Evolutionary conservation across 2,113 vertebrate species (phyloP).

Genomic region (Cyrtonyx montezumae): DNA sequence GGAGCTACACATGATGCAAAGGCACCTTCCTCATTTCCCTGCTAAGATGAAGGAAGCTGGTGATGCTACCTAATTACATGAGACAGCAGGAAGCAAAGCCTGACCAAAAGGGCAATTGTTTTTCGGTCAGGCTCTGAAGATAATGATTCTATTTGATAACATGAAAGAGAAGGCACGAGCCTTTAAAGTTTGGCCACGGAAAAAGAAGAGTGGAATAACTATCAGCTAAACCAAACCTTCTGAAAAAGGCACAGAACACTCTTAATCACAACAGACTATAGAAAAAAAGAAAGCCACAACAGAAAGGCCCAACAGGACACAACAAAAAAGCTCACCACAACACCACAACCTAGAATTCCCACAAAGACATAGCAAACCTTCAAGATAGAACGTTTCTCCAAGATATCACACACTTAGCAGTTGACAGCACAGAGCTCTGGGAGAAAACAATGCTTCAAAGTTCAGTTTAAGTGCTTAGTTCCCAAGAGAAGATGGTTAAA

Average conservation of each 20-base stretch:
- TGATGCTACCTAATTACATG: slow-evolving; percentile 9
- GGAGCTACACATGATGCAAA: background rate
- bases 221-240: background rate
- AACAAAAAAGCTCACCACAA: background rate
- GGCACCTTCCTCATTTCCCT: background rate
- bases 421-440: background rate
- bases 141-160: background rate
- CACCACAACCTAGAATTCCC: background rate
- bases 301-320: background rate
- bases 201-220: background rate
- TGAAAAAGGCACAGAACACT: background rate
- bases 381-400: background rate
- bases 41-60: background rate
- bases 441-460: background rate
- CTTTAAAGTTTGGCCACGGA: background rate
- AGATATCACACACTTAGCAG: background rate
- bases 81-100: slow-evolving; percentile 18
- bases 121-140: slow-evolving; percentile 22
- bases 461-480: background rate
- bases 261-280: background rate
- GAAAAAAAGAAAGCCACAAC: background rate
- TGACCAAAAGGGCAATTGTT: slow-evolving; percentile 32
- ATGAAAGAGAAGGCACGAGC: background rate
- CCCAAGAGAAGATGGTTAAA: background rate
- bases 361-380: background rate